Evolutionary conservation across 2,797 vertebrate genomes (phyloP), one percentile per base, ranked within the genome.

Genomic region (Natrix natrix): DNA sequence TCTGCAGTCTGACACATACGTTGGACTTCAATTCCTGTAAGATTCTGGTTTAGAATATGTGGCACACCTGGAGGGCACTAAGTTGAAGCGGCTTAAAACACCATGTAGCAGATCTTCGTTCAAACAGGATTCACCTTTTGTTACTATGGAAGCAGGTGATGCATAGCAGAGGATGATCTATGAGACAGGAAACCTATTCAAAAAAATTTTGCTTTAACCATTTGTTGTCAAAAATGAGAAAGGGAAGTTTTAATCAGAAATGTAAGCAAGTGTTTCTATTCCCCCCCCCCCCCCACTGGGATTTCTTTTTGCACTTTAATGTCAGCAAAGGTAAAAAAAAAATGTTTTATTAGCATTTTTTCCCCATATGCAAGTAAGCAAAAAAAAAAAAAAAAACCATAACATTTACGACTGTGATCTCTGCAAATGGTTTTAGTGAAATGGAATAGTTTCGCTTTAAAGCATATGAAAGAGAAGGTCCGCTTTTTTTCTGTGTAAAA

Each of bases 361-460:
- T 92, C 74, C 91, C 66, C 87, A 57, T 89, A 26, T 8, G 0
- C n/a, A 74, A 94, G 54, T 63, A 61, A 52, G 24, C 17, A 52
- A 28, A 90, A 37, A 37, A 37, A 37, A 37, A 37, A 37, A 37
- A 37, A 37, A 37, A 37, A 92, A 86, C 4, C 26, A 20, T n/a
- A 24, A 91, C 78, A 63, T 63, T 66, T n/a, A 86, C 86, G 10
- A 37, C 1, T 93, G 89, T 91, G 87, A 20, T 14, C 90, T 22
- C 43, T 24, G 90, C 91, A 87, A 89, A 89, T 61, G 90, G 7
- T 92, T 92, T 87, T 61, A 2, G 61, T 91, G 43, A 8, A 1
- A 90, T 94, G 54, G 28, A 91, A 52, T n/a, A 93, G 93, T 95
- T 63, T 92, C 60, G 94, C 94, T 54, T 86, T 88, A 1, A 87